Conservation (phyloP, 2,888 invertebrate genomes). For the Antheraea yamamai region DNA sequence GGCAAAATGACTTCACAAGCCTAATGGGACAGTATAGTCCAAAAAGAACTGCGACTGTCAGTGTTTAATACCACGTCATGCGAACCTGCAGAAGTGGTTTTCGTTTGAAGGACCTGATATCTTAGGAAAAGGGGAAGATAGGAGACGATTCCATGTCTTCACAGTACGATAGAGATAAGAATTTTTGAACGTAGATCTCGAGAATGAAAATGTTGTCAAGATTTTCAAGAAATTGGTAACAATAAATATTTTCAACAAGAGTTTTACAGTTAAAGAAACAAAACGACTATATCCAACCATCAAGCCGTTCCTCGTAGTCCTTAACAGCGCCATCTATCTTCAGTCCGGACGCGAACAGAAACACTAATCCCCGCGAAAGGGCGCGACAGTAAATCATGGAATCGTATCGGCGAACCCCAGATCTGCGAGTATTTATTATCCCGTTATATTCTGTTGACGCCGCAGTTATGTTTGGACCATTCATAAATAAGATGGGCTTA, state of each 20-base stretch:
- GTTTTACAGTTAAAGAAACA: not conserved
- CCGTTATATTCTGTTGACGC: not conserved
- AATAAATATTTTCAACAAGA: not conserved
- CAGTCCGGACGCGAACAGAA: constrained; percentile 7
- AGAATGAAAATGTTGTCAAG: not conserved
- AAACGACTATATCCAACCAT: not conserved
- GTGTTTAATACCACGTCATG: not conserved
- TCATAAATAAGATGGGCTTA: not conserved
- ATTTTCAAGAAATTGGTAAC: not conserved
- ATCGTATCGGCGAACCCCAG: constrained; percentile 3
- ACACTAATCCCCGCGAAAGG: constrained; percentile 14
- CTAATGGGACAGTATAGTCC: not conserved
- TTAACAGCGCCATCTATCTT: constrained; percentile 10
- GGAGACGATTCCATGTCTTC: too few species aligned
- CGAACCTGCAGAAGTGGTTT: not conserved
- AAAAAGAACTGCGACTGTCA: not conserved
- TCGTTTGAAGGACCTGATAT: too few species aligned
- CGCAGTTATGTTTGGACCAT: constrained; percentile 1
- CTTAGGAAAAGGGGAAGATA: too few species aligned
- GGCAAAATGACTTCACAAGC: not conserved
- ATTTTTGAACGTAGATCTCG: too few species aligned
- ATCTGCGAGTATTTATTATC: not conserved
- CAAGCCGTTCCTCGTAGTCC: not conserved
- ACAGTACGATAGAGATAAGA: too few species aligned
- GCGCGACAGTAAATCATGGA: constrained; percentile 6